These are phyloP conservation scores for Puntigrus tetrazona DNA, from an alignment of 2,113 vertebrate genomes.

Conservation along the genomic window DNA sequence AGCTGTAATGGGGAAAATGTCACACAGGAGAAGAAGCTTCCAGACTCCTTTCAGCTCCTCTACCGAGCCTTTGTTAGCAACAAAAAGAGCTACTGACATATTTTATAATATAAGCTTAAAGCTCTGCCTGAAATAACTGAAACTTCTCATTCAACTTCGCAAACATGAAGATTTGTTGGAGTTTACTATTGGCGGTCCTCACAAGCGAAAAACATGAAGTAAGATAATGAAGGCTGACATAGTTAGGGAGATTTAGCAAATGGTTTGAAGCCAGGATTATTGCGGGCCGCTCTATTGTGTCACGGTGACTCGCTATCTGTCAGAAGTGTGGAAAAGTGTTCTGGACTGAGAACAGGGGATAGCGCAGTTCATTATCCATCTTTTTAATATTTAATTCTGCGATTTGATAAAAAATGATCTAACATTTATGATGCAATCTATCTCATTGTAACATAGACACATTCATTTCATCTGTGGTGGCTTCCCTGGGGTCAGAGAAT, in stretches of 20 bases:
- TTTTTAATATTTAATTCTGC: constrained; percentile 74
- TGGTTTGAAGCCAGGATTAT: background rate
- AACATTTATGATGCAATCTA: constrained; percentile 72
- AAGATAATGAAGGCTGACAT: constrained; percentile 4
- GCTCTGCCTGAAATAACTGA: constrained; percentile 20
- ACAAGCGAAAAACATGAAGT: background rate
- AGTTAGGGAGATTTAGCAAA: background rate
- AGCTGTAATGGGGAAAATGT: constrained; percentile 57
- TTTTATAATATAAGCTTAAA: constrained; percentile 33
- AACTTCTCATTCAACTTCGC: constrained; percentile 23
- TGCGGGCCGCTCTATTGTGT: background rate
- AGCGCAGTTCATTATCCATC: constrained; percentile 67
- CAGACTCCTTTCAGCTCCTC: constrained; percentile 22
- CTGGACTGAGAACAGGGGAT: constrained; percentile 52
- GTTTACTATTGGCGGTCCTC: background rate
- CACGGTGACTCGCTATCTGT: constrained; percentile 33
- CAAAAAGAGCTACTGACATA: constrained; percentile 23
- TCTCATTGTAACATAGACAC: constrained; percentile 54
- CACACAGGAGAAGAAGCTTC: constrained; percentile 53
- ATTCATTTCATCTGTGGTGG: constrained; percentile 44
- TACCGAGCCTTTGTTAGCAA: constrained; percentile 34
- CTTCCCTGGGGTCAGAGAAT: constrained; percentile 39
- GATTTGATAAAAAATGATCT: constrained; percentile 70
- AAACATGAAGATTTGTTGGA: constrained; percentile 9
- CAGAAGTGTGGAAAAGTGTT: constrained; percentile 39